Conservation (phyloP, 2,888 invertebrate genomes). For the Pheosia gnoma region DNA sequence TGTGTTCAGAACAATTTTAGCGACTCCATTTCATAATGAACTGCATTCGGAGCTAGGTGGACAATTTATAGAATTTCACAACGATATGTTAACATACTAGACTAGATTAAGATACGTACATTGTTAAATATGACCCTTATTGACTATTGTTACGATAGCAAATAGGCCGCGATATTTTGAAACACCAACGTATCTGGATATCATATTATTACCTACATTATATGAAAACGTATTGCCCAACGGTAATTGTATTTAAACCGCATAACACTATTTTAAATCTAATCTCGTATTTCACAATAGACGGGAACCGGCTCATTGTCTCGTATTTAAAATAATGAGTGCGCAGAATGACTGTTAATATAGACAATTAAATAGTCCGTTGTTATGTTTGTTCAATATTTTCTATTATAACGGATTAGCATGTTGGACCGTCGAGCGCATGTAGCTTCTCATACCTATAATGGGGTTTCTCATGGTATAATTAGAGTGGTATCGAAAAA, state of each 20-base stretch:
- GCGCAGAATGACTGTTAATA: slow-evolving; percentile 59
- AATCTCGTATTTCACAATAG: slow-evolving; percentile 73
- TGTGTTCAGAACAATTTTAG: no score
- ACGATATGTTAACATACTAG: slow-evolving; percentile 1
- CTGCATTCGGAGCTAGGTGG: not conserved
- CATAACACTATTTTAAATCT: slow-evolving; percentile 71
- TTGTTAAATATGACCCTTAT: slow-evolving; percentile 61
- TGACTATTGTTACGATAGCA: slow-evolving; percentile 59
- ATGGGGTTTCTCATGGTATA: slow-evolving; percentile 64
- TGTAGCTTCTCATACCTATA: slow-evolving; percentile 49
- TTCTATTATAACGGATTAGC: slow-evolving; percentile 49
- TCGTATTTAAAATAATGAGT: slow-evolving; percentile 68
- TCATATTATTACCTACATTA: slow-evolving; percentile 31
- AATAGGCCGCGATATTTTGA: slow-evolving; percentile 68
- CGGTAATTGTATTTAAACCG: slow-evolving; percentile 74
- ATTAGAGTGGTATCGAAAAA: slow-evolving; percentile 66
- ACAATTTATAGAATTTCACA: slow-evolving; percentile 3
- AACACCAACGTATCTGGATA: slow-evolving; percentile 47
- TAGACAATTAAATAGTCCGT: slow-evolving; percentile 54
- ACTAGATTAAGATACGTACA: slow-evolving; percentile 28
- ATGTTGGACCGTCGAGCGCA: slow-evolving; percentile 34
- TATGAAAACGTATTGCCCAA: slow-evolving; percentile 73
- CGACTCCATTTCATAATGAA: no score
- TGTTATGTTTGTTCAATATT: slow-evolving; percentile 75
- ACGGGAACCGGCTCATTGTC: slow-evolving; percentile 76